Conservation (phyloP, 2,113 vertebrate species). For the Noctilio leporinus region DNA sequence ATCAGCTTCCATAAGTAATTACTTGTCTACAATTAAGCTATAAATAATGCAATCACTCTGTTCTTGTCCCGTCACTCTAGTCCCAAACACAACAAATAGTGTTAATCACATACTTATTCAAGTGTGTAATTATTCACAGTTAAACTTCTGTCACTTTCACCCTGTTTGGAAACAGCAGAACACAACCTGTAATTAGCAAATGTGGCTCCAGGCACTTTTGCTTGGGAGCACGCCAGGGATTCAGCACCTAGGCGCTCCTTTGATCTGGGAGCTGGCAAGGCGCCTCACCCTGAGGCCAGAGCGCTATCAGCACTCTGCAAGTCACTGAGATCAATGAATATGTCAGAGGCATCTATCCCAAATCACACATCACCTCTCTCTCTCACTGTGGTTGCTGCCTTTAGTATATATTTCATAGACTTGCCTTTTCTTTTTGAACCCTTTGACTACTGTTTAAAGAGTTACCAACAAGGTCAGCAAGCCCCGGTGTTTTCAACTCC, state of each 20-base stretch:
- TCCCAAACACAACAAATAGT: constrained; percentile 83
- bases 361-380: constrained; percentile 46
- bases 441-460: constrained; percentile 69
- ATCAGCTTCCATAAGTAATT: constrained; percentile 79
- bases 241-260: constrained; percentile 80
- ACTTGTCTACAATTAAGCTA: constrained; percentile 85
- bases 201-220: constrained; percentile 80
- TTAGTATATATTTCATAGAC: constrained; percentile 71
- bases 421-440: constrained; percentile 62
- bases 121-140: constrained; percentile 89
- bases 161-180: constrained; percentile 87
- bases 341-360: constrained; percentile 73
- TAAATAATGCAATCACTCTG: constrained; percentile 86
- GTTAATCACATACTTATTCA: constrained; percentile 87
- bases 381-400: constrained; percentile 60
- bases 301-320: constrained; percentile 69
- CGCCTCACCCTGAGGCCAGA: constrained; percentile 72
- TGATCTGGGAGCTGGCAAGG: constrained; percentile 77
- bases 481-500: constrained; percentile 32
- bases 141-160: constrained; percentile 88
- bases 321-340: constrained; percentile 75
- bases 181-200: constrained; percentile 87
- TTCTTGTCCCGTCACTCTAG: constrained; percentile 84
- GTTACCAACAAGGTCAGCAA: constrained; percentile 64
- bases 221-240: constrained; percentile 78